A percentile compares a stretch with the other conserved stretches of the same genome.
Evolutionary conservation across 2,888 invertebrate species (phyloP).

Genomic region (Alloplasta piceator): DNA sequence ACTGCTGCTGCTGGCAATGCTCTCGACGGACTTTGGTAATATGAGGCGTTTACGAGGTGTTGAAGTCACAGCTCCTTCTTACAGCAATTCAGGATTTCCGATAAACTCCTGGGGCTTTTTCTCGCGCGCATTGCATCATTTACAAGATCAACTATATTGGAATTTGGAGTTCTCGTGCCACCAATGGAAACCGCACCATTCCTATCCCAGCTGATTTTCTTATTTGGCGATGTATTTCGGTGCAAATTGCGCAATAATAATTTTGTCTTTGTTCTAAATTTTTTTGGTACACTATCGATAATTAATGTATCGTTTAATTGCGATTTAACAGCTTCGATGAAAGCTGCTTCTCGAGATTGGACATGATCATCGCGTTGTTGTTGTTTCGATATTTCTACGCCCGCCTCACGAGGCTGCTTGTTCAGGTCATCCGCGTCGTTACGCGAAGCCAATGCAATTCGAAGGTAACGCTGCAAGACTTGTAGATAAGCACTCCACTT

Average conservation of each 20-base stretch:
- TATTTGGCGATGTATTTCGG: neutral
- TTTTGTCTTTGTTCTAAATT: neutral
- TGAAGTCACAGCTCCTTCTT: neutral
- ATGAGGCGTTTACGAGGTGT: neutral
- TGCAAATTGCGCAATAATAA: neutral
- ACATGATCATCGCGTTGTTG: no score
- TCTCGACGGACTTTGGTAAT: neutral
- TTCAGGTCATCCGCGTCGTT: neutral
- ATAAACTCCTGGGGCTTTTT: no score
- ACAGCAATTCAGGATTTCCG: no score
- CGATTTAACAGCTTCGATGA: no score
- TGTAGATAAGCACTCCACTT: conserved; percentile 50
- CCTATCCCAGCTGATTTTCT: conserved; percentile 1
- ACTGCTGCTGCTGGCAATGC: neutral
- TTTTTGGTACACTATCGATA: conserved; percentile 11
- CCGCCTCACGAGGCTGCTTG: neutral
- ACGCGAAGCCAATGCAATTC: neutral
- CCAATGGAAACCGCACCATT: no score
- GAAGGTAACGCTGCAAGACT: conserved; percentile 39
- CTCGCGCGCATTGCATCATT: no score
- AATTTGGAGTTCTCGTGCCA: no score
- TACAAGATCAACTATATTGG: no score
- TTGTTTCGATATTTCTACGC: neutral
- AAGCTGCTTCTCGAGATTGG: no score
- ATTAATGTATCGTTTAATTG: neutral